Evolutionary conservation across 2,113 vertebrate genomes (phyloP), one percentile per base, ranked within the genome.

Genomic region (Solenodon paradoxus): DNA sequence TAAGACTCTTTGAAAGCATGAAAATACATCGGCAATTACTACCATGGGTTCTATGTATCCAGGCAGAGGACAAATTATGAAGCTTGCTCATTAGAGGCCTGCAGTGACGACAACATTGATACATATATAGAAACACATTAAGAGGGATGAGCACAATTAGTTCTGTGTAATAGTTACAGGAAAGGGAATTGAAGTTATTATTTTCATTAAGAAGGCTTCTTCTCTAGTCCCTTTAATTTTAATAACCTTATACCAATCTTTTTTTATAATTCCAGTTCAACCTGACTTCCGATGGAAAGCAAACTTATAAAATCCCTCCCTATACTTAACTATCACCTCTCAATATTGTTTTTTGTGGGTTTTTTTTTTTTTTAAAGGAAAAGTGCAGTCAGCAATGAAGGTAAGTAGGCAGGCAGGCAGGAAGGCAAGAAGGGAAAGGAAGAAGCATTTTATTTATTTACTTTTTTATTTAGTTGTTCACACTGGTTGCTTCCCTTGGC

Each of bases 181-280:
- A 88, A 88, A 74, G 55, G 69, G 24, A 91, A 86, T 0, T 83
- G n/a, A 86, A 87, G 40, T 80, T 80, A 95, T 61, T 88, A 77
- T 68, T 78, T 95, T 96, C 86, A 89, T 63, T 92, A 59, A 69
- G 24, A 92, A 47, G 45, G 16, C n/a, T 89, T 77, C 72, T 88
- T 84, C 49, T 82, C 68, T 59, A 75, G 49, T 84, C 28, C 66
- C 38, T 92, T 90, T 81, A 61, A 91, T 47, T 93, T 80, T 57
- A 88, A 91, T 30, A 94, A 63, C 11, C 24, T 71, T 68, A 13
- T 83, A 82, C 32, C 45, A 93, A 84, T 40, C 49, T 72, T 86
- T 88, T 89, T 78, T 42, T 40, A 95, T 51, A 90, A 45, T 28
- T 93, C 64, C n/a, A 45, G 80, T 95, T 95, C 84, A 95, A 95